Percentiles rank a stretch among this genome's conserved stretches.
These are phyloP conservation scores for Haliclystus octoradiatus DNA, from an alignment of 30 jellyfish, hydroid and myxozoan species.

Conservation along the genomic window DNA sequence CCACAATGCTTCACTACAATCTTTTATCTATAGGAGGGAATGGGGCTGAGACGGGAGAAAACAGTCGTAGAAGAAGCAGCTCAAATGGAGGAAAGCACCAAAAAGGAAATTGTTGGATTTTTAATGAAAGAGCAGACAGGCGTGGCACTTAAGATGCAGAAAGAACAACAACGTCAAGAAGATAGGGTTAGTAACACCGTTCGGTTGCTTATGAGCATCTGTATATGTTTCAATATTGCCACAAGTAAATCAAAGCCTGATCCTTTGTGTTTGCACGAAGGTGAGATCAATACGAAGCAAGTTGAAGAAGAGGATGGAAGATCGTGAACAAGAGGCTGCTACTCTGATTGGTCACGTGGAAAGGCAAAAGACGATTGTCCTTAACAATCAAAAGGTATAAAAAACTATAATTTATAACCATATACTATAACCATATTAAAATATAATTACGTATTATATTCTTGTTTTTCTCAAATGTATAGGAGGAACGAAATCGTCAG, in stretches of 20 bases:
- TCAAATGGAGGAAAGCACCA: constrained; percentile 63
- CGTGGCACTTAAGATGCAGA: constrained; percentile 49
- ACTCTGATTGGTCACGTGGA: constrained; percentile 75
- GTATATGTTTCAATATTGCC: neutral
- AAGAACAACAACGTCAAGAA: constrained; percentile 83
- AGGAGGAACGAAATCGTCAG: constrained; percentile 88
- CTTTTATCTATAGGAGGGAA: constrained; percentile 48
- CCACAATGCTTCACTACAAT: neutral
- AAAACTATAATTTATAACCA: no score
- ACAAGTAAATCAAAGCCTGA: neutral
- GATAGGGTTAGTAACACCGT: constrained; percentile 34
- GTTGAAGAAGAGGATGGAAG: constrained; percentile 56
- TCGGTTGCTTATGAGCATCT: neutral
- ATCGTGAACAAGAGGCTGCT: constrained; percentile 88
- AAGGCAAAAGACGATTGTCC: constrained; percentile 82
- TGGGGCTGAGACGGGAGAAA: constrained; percentile 84
- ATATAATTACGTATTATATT: neutral
- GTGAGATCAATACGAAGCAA: constrained; percentile 64
- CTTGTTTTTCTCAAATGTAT: neutral
- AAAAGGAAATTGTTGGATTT: constrained; percentile 56
- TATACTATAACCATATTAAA: no score
- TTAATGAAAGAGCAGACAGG: constrained; percentile 82
- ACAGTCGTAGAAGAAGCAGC: constrained; percentile 92
- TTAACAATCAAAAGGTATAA: constrained; percentile 59
- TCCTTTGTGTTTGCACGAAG: constrained; percentile 13